Percentiles rank a stretch among this genome's conserved stretches.
These are phyloP conservation scores for Petaurus breviceps DNA, from an alignment of 2,113 vertebrate species.

Conservation along the genomic window DNA sequence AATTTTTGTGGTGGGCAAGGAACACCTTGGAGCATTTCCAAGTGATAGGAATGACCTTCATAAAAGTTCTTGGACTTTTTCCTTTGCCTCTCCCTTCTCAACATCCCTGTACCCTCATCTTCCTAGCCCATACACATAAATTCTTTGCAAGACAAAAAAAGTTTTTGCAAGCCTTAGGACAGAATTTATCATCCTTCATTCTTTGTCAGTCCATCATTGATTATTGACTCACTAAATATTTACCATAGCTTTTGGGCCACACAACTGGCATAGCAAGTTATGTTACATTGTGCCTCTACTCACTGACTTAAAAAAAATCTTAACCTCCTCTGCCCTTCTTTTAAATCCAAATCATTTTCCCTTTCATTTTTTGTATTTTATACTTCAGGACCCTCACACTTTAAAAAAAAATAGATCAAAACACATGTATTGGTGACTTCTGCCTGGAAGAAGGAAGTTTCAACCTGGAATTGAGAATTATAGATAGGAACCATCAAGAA, in stretches of 20 bases:
- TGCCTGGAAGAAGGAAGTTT: neutral
- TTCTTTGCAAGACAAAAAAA: conserved; percentile 69
- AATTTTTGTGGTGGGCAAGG: conserved; percentile 44
- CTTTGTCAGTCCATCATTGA: conserved; percentile 62
- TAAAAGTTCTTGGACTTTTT: conserved; percentile 48
- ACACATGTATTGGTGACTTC: neutral
- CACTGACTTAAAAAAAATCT: neutral
- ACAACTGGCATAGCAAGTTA: neutral
- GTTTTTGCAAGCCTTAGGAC: conserved; percentile 74
- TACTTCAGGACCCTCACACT: neutral
- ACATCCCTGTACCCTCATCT: neutral
- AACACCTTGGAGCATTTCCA: conserved; percentile 52
- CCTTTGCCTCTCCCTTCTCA: conserved; percentile 52
- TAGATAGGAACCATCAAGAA: neutral
- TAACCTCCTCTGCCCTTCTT: neutral
- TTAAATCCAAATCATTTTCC: neutral
- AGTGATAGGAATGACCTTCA: conserved; percentile 54
- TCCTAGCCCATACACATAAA: conserved; percentile 58
- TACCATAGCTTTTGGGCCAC: conserved; percentile 56
- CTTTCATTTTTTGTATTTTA: neutral
- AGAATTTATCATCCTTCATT: conserved; percentile 73
- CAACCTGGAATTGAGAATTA: neutral
- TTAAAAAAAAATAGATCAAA: conserved; percentile 10
- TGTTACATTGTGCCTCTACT: neutral
- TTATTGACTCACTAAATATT: conserved; percentile 77